Conservation (phyloP, 2,113 vertebrate species). For the Halcyon senegalensis region DNA sequence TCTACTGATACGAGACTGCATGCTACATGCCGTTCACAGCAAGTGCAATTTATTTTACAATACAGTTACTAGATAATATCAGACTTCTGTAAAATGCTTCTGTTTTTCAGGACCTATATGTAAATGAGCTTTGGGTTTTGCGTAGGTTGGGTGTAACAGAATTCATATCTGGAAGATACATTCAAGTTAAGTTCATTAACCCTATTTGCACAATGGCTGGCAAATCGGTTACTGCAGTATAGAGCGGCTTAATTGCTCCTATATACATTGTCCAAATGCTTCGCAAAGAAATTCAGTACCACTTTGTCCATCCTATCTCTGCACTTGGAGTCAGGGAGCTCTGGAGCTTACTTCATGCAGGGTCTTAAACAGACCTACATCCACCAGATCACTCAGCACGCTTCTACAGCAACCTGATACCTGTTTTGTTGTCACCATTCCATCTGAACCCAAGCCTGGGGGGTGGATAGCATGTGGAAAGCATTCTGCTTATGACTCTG, state of each 20-base stretch:
- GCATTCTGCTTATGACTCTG: neutral
- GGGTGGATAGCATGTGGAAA: neutral
- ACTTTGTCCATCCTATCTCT: neutral
- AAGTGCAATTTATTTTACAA: neutral
- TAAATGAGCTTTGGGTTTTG: neutral
- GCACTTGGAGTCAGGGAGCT: neutral
- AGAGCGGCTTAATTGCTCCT: neutral
- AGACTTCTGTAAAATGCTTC: conserved; percentile 53
- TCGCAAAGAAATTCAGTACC: neutral
- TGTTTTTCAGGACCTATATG: conserved; percentile 2
- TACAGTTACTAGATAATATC: conserved; percentile 31
- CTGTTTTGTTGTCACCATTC: neutral
- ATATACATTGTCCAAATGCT: neutral
- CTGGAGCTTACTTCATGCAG: neutral
- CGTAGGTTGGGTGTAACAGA: neutral
- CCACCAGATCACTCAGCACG: neutral
- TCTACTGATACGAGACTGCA: neutral
- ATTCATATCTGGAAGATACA: neutral
- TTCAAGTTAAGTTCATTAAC: neutral
- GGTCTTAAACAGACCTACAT: neutral
- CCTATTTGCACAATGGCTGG: neutral
- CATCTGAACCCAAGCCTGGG: neutral
- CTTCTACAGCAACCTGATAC: neutral
- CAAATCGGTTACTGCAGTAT: neutral
- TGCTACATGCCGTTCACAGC: neutral